phyloP scores from a whole-genome alignment of 1,140 invertebrate genomes.

The Polypedilum vanderplanki region DNA sequence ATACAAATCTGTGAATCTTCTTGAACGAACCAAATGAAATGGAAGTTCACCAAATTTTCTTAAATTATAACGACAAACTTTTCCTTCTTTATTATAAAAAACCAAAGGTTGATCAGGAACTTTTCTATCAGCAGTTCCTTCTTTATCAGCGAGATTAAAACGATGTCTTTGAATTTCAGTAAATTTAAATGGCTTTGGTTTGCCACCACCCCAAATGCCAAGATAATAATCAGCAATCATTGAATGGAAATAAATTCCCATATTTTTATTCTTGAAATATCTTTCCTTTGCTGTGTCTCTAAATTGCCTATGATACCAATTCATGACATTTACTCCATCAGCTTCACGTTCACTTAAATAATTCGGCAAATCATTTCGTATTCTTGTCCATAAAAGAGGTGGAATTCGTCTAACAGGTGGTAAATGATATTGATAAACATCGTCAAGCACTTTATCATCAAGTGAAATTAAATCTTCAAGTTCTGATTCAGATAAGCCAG shows the following conservation, averaged over 20 bases:
- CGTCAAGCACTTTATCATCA: slow-evolving; percentile 90
- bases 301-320: slow-evolving; percentile 97
- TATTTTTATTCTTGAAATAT: slow-evolving; percentile 96
- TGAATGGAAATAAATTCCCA: slow-evolving; percentile 93
- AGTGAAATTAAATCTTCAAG: slow-evolving; percentile 90
- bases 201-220: slow-evolving; percentile 91
- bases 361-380: slow-evolving; percentile 89
- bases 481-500: slow-evolving; percentile 87
- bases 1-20: slow-evolving; percentile 87
- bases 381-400: slow-evolving; percentile 90
- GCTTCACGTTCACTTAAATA: slow-evolving; percentile 94
- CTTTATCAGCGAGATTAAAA: slow-evolving; percentile 80
- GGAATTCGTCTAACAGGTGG: slow-evolving; percentile 92
- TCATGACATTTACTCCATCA: slow-evolving; percentile 93
- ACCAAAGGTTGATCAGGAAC: slow-evolving; percentile 93
- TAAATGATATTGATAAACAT: slow-evolving; percentile 97
- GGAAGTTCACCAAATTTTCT: slow-evolving; percentile 94
- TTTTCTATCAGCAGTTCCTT: slow-evolving; percentile 90
- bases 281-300: slow-evolving; percentile 85
- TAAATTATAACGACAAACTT: slow-evolving; percentile 76
- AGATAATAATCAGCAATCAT: slow-evolving; percentile 97
- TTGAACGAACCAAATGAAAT: slow-evolving; percentile 84
- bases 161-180: slow-evolving; percentile 91
- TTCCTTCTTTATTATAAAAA: slow-evolving; percentile 81
- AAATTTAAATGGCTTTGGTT: slow-evolving; percentile 92